These are phyloP conservation scores for Drymodes brunneopygia DNA, from an alignment of 2,113 vertebrate genomes.

Conservation along the genomic window DNA sequence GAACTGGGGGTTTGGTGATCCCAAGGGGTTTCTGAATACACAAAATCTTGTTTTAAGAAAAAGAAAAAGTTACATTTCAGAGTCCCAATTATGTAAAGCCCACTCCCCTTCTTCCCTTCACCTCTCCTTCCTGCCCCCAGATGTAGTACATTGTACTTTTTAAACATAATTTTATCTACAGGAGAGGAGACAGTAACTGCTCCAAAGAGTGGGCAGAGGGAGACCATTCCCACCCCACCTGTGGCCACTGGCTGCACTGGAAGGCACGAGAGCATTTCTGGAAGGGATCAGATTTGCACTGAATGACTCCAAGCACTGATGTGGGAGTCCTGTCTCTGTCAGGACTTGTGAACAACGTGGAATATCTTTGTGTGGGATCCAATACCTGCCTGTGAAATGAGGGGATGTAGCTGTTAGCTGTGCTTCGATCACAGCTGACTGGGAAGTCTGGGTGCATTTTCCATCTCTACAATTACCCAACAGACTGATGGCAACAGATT, in stretches of 20 bases:
- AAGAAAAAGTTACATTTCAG: not conserved
- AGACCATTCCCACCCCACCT: not conserved
- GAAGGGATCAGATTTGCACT: not conserved
- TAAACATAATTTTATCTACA: not conserved
- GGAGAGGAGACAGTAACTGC: not conserved
- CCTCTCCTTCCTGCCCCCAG: not conserved
- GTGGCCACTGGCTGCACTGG: not conserved
- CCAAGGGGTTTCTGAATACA: not conserved
- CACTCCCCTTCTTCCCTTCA: not conserved
- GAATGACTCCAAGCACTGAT: not conserved
- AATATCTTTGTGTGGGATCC: not conserved
- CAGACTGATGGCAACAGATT: not conserved
- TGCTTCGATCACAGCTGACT: not conserved
- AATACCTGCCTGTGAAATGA: not conserved
- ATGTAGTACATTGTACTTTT: not conserved
- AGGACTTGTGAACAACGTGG: not conserved
- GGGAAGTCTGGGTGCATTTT: not conserved
- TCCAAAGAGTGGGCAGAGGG: not conserved
- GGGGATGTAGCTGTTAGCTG: not conserved
- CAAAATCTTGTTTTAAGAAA: not conserved
- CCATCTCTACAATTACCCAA: not conserved
- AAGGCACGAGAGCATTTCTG: accelerated
- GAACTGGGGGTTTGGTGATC: not conserved
- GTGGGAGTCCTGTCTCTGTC: not conserved
- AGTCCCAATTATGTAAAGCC: not conserved